Evolutionary conservation across 2,113 vertebrate species (phyloP).

Genomic region (Sapayoa aenigma): DNA sequence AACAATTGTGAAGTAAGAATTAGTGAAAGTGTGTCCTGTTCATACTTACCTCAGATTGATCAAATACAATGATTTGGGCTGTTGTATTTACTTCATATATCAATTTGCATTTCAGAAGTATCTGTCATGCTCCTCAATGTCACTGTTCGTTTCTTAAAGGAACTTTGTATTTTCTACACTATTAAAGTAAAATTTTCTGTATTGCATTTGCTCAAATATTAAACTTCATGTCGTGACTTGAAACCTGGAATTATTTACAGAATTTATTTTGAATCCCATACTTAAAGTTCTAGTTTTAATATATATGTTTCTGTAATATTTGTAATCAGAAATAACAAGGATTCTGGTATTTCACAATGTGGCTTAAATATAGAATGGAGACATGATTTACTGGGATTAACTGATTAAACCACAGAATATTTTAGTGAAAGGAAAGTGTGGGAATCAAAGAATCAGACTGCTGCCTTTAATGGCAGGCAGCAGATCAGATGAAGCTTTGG

Average conservation of each 20-base stretch:
- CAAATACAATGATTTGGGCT: background rate
- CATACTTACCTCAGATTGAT: background rate
- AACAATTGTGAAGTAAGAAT: background rate
- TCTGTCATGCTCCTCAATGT: background rate
- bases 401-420: background rate
- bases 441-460: background rate
- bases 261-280: background rate
- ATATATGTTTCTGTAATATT: background rate
- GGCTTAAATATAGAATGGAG: background rate
- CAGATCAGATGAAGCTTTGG: background rate
- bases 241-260: background rate
- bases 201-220: constrained; percentile 2
- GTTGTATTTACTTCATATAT: background rate
- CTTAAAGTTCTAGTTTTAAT: background rate
- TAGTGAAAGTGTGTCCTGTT: background rate
- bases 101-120: background rate
- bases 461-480: background rate
- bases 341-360: background rate
- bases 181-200: background rate
- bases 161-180: constrained; percentile 6
- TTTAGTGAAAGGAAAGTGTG: background rate
- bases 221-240: background rate
- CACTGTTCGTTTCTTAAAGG: constrained; percentile 12
- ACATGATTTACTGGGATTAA: background rate
- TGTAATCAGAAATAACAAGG: background rate